These are phyloP conservation scores for Aquatica leii DNA, from an alignment of 2,888 invertebrate genomes.

Conservation along the genomic window DNA sequence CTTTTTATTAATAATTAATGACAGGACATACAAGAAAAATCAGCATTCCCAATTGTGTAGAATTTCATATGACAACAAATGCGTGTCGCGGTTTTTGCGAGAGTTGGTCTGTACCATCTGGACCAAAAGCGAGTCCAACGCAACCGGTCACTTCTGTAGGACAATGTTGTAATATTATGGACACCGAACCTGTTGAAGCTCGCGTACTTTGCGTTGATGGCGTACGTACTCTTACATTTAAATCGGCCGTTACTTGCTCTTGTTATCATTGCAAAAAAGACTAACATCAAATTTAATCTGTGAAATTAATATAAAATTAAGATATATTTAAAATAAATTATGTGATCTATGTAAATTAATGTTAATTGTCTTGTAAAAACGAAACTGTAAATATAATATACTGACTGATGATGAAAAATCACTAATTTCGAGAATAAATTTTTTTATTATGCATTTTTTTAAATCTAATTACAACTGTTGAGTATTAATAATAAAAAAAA, in stretches of 20 bases:
- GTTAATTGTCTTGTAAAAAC: constrained; percentile 29
- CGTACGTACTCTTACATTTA: constrained; percentile 78
- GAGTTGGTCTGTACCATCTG: constrained; percentile 85
- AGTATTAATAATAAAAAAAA: no score
- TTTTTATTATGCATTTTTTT: constrained; percentile 19
- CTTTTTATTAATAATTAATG: constrained; percentile 27
- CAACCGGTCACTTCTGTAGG: constrained; percentile 72
- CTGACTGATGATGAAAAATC: constrained; percentile 33
- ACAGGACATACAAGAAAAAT: constrained; percentile 82
- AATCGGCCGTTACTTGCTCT: constrained; percentile 82
- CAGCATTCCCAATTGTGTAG: constrained; percentile 84
- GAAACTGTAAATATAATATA: constrained; percentile 33
- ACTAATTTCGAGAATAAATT: constrained; percentile 29
- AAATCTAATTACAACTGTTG: background rate
- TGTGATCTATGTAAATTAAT: constrained; percentile 33
- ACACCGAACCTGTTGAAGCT: constrained; percentile 82
- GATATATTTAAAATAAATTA: constrained; percentile 5
- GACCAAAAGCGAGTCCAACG: constrained; percentile 62
- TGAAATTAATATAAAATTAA: constrained; percentile 14
- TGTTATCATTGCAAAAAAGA: constrained; percentile 90
- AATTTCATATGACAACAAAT: constrained; percentile 85
- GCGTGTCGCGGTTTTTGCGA: constrained; percentile 89
- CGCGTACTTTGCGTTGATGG: constrained; percentile 83
- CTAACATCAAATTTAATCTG: constrained; percentile 50
- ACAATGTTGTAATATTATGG: constrained; percentile 91